Base-by-base conservation (phyloP, 2,113 vertebrate genomes). In the Engraulis encrasicolus region DNA sequence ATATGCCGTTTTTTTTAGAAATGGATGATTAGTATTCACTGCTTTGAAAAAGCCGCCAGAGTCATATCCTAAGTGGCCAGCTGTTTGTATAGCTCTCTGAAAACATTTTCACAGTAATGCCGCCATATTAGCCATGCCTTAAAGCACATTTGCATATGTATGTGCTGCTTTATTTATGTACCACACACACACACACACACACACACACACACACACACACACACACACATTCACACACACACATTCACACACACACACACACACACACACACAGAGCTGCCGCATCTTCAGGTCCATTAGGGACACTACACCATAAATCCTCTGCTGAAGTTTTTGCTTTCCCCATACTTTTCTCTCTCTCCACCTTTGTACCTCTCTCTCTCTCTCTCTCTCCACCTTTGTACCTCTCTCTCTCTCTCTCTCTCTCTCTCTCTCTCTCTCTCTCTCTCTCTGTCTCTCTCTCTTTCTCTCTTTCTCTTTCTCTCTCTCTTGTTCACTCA, bases 121-220 rank as follows among this genome's bases (percentile, higher is more conserved):
- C 7, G 15, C 23, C 61, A 27, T 71, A 17, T 74, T n/a, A 7
- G 20, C 6, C 23, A n/a, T n/a, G 19, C 7, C n/a, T n/a, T 58
- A 5, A n/a, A 58, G 12, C 31, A 48, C 79, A 38, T 50, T 34
- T 52, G 17, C 38, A 49, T 27, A 37, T 50, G 1, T 15, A 1
- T 34, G 34, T 3, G 40, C 40, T 45, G n/a, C n/a, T 45, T 45
- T 45, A 45, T 45, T 45, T 45, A 45, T 3, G 40, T 36, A 78
- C n/a, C 19, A 78, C 74, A 6, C 74, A n/a, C 74, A 36, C 74
- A 36, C 19, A 14, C 45, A 11, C n/a, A 40, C 78, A 79, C 78
- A 80, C 48, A 31, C 79, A 50, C 79, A 80, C 45, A 50, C 45
- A 50, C 48, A 80, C 79, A 50, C 27, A 80, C 48, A 80, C 27